These are phyloP conservation scores for Rhabdornis inornatus DNA, from an alignment of 2,113 vertebrate species.

Conservation along the genomic window DNA sequence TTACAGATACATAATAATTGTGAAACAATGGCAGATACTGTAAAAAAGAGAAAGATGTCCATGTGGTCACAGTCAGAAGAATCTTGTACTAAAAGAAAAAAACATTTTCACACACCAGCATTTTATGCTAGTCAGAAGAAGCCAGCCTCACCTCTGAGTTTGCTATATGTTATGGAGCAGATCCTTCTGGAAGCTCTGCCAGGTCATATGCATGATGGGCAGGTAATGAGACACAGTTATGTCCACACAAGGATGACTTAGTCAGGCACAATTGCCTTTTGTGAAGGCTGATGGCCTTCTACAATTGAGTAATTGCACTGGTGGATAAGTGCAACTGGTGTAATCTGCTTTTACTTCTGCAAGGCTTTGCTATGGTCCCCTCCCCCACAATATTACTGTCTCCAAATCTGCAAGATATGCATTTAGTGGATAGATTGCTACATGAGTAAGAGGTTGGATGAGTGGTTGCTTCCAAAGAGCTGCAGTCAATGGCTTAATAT, in stretches of 20 bases:
- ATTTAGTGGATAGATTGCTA: not conserved
- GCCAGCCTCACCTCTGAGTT: not conserved
- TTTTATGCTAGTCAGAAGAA: not conserved
- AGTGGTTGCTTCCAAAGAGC: not conserved
- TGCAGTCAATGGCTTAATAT: not conserved
- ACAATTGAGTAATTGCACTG: rapidly evolving
- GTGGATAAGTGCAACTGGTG: not conserved
- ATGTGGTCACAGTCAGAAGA: not conserved
- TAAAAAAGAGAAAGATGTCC: not conserved
- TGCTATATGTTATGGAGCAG: not conserved
- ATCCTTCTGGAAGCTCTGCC: not conserved
- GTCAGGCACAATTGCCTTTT: not conserved
- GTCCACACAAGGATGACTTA: not conserved
- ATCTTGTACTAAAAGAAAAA: not conserved
- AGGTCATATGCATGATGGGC: not conserved
- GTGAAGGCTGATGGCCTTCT: not conserved
- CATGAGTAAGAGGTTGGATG: not conserved
- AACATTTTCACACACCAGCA: not conserved
- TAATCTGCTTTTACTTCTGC: not conserved
- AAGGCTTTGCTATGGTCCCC: not conserved
- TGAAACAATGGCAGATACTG: not conserved
- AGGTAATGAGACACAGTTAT: not conserved
- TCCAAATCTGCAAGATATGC: not conserved
- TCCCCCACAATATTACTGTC: not conserved
- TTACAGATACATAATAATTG: not conserved